These are phyloP conservation scores for Lasiurus borealis DNA, from an alignment of 2,113 vertebrate species.

Conservation along the genomic window DNA sequence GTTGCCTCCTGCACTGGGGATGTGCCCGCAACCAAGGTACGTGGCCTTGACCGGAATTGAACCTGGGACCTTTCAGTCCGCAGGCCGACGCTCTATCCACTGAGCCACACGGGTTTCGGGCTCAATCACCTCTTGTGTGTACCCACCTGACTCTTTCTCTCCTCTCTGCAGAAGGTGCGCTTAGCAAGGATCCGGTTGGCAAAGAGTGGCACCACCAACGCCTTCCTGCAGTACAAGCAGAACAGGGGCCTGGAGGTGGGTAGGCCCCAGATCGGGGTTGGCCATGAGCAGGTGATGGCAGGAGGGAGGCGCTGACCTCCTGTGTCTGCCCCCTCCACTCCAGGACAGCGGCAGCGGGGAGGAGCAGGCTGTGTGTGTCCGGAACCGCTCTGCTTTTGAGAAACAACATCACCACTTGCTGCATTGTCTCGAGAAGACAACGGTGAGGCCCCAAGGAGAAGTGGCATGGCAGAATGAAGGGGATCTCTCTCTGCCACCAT, in stretches of 20 bases:
- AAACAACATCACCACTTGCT: constrained; percentile 94
- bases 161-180: constrained; percentile 91
- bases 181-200: constrained; percentile 93
- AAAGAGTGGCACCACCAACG: constrained; percentile 93
- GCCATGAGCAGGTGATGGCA: neutral
- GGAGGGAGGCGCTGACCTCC: constrained; percentile 6
- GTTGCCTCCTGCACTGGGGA: too few relatives aligned
- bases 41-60: too few relatives aligned
- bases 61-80: too few relatives aligned
- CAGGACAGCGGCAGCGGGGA: constrained; percentile 88
- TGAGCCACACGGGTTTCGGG: too few relatives aligned
- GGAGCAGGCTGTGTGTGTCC: constrained; percentile 88
- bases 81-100: too few relatives aligned
- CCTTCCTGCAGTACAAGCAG: constrained; percentile 94
- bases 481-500: neutral
- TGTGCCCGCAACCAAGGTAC: too few relatives aligned
- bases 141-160: neutral
- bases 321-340: neutral
- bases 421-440: constrained; percentile 95
- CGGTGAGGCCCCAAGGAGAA: constrained; percentile 85
- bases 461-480: neutral
- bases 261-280: neutral
- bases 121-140: neutral
- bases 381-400: constrained; percentile 93
- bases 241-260: constrained; percentile 90